Percentiles rank a stretch among this genome's conserved stretches.
Conservation (phyloP, 1,140 invertebrate species). For the Acromyrmex heyeri region DNA sequence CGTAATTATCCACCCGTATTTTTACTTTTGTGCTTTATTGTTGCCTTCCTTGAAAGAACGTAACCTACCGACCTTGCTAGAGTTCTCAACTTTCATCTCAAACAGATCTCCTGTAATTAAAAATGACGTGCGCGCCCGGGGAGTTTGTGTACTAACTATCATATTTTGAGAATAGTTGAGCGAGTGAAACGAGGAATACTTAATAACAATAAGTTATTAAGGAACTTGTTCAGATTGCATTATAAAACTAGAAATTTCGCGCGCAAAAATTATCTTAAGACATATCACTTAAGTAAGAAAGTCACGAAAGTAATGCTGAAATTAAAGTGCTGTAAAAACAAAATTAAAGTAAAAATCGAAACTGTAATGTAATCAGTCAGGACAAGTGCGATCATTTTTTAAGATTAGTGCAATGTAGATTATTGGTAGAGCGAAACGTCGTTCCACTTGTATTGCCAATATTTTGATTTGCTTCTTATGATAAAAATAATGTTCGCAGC, state of each 20-base stretch:
- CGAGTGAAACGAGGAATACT: conserved; percentile 75
- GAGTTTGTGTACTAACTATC: conserved; percentile 77
- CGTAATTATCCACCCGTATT: conserved; percentile 45
- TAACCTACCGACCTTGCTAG: conserved; percentile 54
- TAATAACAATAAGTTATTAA: conserved; percentile 15
- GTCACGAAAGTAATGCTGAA: conserved; percentile 80
- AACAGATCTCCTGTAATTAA: conserved; percentile 54
- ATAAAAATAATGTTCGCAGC: conserved; percentile 21
- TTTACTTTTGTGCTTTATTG: conserved; percentile 67
- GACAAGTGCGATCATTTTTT: conserved; percentile 19
- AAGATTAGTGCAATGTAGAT: conserved; percentile 7
- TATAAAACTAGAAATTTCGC: conserved; percentile 10
- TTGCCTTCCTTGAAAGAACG: conserved; percentile 44
- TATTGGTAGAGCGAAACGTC: conserved; percentile 43
- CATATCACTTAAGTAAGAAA: conserved; percentile 19
- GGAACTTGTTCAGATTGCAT: neutral
- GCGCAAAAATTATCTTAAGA: neutral
- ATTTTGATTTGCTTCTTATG: conserved; percentile 6
- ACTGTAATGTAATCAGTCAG: conserved; percentile 1
- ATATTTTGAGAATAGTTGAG: conserved; percentile 74
- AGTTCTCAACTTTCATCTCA: conserved; percentile 8
- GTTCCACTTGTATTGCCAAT: neutral
- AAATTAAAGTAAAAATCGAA: conserved; percentile 41
- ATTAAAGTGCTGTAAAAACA: conserved; percentile 9
- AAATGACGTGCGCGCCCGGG: conserved; percentile 59